Percentiles rank a stretch among this genome's conserved stretches.
phyloP scores from a whole-genome alignment of 1,140 invertebrate species.

The Zaprionus gabonicus region DNA sequence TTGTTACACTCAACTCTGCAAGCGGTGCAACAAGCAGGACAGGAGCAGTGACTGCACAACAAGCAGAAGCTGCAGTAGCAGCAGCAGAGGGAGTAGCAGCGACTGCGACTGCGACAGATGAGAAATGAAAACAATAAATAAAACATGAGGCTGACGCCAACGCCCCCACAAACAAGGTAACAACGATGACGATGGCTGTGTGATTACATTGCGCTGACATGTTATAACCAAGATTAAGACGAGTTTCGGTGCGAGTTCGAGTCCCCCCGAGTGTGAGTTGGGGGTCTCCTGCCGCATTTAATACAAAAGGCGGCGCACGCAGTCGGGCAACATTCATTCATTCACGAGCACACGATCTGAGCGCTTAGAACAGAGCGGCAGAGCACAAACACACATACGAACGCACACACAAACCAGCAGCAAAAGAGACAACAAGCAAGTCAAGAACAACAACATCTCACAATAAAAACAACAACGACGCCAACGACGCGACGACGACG shows the following conservation, averaged over 20 bases:
- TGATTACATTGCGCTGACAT: slow-evolving; percentile 42
- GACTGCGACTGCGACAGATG: background rate
- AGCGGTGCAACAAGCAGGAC: background rate
- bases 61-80: background rate
- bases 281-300: slow-evolving; percentile 46
- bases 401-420: slow-evolving; percentile 8
- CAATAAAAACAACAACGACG: slow-evolving; percentile 19
- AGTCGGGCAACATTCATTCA: slow-evolving; percentile 70
- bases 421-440: slow-evolving; percentile 37
- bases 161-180: slow-evolving; percentile 27
- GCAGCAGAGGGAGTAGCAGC: background rate
- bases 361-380: slow-evolving; percentile 70
- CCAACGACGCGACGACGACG: background rate
- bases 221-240: slow-evolving; percentile 50
- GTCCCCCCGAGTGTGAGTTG: slow-evolving; percentile 11
- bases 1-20: no score
- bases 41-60: background rate
- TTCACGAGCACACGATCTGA: slow-evolving; percentile 66
- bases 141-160: slow-evolving; percentile 26
- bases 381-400: slow-evolving; percentile 26
- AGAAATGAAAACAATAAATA: slow-evolving; percentile 1
- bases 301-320: slow-evolving; percentile 65
- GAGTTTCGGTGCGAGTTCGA: slow-evolving; percentile 25
- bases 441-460: slow-evolving; percentile 22
- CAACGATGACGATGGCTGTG: slow-evolving; percentile 6